Conservation (phyloP, 2,888 invertebrate genomes). For the Eupsilia transversa region DNA sequence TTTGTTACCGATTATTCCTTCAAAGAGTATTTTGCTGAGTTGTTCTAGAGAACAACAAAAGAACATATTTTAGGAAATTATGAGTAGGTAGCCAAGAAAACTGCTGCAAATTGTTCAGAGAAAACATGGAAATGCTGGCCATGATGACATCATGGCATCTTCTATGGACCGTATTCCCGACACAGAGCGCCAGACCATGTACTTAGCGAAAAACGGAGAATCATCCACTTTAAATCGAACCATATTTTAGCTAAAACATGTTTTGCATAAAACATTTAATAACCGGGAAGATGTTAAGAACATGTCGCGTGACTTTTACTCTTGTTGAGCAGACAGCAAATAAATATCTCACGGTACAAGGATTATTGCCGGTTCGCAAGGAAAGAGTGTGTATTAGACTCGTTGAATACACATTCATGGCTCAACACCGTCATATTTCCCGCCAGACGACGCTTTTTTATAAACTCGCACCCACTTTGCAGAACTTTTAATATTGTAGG, state of each 20-base stretch:
- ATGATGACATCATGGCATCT: not conserved
- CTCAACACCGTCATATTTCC: constrained; percentile 62
- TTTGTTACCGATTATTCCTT: not conserved
- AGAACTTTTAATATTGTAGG: constrained; percentile 85
- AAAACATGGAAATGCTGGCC: not conserved
- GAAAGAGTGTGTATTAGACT: constrained; percentile 67
- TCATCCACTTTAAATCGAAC: not conserved
- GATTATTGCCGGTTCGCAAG: constrained; percentile 67
- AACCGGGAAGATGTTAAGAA: constrained; percentile 5
- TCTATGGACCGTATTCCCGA: not conserved
- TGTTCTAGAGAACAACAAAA: not conserved
- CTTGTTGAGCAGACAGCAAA: constrained; percentile 38
- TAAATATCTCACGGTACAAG: constrained; percentile 61
- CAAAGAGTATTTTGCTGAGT: not conserved
- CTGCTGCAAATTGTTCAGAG: not conserved
- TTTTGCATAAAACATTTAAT: constrained; percentile 3
- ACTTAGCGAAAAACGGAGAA: too few relatives aligned
- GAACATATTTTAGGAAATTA: not conserved
- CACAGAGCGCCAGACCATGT: not conserved
- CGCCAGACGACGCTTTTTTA: constrained; percentile 76
- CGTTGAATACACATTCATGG: constrained; percentile 63
- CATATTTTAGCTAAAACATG: not conserved
- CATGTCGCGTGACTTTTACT: constrained; percentile 34
- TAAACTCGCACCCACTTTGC: constrained; percentile 80
- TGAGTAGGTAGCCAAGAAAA: not conserved